Evolutionary conservation across 2,888 invertebrate species (phyloP), one percentile per base, ranked within the genome.

Genomic region (Drosophila vallismaia): DNA sequence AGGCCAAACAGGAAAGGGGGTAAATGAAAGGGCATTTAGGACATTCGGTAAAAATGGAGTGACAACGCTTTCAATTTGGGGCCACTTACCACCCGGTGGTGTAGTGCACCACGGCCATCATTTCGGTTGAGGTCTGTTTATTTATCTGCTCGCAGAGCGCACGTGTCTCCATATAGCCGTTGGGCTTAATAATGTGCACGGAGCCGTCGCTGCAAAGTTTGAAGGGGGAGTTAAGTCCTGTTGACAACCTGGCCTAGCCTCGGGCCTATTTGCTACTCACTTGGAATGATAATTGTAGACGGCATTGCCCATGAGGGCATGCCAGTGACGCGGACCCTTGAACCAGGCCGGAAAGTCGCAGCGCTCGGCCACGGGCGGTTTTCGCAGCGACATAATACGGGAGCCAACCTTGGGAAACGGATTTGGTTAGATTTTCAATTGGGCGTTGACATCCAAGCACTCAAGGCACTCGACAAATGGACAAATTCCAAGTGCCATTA

Each of bases 331-430:
- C 63, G 94, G 95, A 88, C 94, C 95, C 76, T 96, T 96, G 92
- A 97, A 94, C 97, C 97, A 97, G 19, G 94, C 93, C 2, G 97
- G 97, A 91, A 97, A 97, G 90, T 96, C 95, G 92, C 97, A 97
- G 92, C 92, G 90, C 76, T 92, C 92, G 54, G 92, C 90, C 70
- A 90, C 82, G 10, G 92, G 91, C 60, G 92, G 91, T 71, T 91
- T 92, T 33, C 91, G 88, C 67, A 92, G 83, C 66, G 91, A 91
- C 92, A 92, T 92, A 70, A 92, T 92, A 62, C 92, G 90, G 51
- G 92, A 92, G 44, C 92, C 92, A 77, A 92, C 92, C 92, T 92
- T 68, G 3, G 42, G 44, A 73, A 69, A 53, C 51, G 45, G 51
- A 38, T 42, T 49, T 8, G 50, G 70, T 50, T 49, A 19, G 50